Evolutionary conservation across 2,797 vertebrate genomes (phyloP).

Genomic region (Eospalax fontanierii): DNA sequence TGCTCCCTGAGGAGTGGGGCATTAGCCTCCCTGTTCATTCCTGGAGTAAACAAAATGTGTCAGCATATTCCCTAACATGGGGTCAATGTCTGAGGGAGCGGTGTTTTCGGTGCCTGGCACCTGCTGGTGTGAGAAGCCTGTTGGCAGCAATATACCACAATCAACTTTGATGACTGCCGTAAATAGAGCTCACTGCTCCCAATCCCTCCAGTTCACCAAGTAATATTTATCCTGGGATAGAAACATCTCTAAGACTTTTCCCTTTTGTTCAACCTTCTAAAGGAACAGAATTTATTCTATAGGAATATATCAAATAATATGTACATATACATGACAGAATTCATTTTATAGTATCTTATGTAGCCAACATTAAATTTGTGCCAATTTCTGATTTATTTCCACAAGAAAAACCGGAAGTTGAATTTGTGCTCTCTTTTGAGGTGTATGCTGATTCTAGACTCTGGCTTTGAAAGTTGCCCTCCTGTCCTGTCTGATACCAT

Average conservation of each 20-base stretch:
- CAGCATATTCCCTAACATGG: constrained; percentile 88
- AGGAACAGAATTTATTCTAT: constrained; percentile 9
- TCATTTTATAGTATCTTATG: not conserved
- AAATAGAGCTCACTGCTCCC: constrained; percentile 87
- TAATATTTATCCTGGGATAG: constrained; percentile 54
- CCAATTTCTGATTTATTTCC: constrained; percentile 40
- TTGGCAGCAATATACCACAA: constrained; percentile 87
- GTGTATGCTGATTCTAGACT: constrained; percentile 10
- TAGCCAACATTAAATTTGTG: constrained; percentile 22
- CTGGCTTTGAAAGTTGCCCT: constrained; percentile 6
- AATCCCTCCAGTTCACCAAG: constrained; percentile 38
- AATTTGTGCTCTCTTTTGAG: constrained; percentile 21
- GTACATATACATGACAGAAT: not conserved
- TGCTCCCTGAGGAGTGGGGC: constrained; percentile 87
- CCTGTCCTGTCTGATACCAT: constrained; percentile 29
- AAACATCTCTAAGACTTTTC: constrained; percentile 17
- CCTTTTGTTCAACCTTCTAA: not conserved
- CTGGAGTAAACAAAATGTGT: constrained; percentile 89
- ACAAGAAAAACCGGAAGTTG: constrained; percentile 11
- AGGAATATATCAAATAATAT: not conserved
- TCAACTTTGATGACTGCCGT: constrained; percentile 92
- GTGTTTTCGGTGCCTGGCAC: constrained; percentile 96
- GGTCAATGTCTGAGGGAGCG: constrained; percentile 94
- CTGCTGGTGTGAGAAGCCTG: constrained; percentile 91
- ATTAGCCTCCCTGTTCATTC: constrained; percentile 85